These are phyloP conservation scores for Oncorhynchus kisutch DNA, from an alignment of 2,113 vertebrate species.

Conservation along the genomic window DNA sequence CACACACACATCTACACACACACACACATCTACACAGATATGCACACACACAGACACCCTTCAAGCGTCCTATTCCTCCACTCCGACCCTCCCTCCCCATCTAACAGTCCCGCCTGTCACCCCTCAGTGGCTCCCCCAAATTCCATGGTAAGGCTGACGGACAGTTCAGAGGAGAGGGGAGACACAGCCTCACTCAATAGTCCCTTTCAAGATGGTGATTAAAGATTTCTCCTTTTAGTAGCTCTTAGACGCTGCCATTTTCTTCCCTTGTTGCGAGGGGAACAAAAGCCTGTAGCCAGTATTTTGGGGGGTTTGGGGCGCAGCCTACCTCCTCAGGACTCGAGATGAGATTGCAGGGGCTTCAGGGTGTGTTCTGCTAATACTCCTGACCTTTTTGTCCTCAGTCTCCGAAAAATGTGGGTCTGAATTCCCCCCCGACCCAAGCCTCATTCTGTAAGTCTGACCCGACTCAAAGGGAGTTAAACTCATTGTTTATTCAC, in stretches of 20 bases:
- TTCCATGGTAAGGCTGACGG: conserved; percentile 54
- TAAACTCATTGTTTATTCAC: conserved; percentile 44
- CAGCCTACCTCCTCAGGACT: conserved; percentile 17
- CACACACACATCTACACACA: conserved; percentile 32
- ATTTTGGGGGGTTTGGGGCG: conserved; percentile 23
- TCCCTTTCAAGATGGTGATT: conserved; percentile 55
- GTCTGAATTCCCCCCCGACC: conserved; percentile 1
- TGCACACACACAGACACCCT: neutral
- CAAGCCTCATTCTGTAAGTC: conserved; percentile 36
- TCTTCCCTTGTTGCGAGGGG: conserved; percentile 5
- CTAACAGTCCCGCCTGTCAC: conserved; percentile 2
- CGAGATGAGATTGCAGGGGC: conserved; percentile 22
- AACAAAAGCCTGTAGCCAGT: conserved; percentile 33
- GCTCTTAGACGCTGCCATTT: conserved; percentile 34
- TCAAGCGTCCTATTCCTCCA: conserved; percentile 12
- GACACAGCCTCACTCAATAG: conserved; percentile 46
- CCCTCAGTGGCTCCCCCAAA: conserved; percentile 38
- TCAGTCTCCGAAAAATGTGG: conserved; percentile 9
- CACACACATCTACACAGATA: conserved; percentile 23
- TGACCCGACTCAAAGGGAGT: conserved; percentile 47
- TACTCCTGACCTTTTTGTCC: conserved; percentile 36
- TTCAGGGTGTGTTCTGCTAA: conserved; percentile 25
- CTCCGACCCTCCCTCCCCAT: neutral
- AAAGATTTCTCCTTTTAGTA: conserved; percentile 44
- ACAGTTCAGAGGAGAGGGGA: conserved; percentile 56